Evolutionary conservation across 2,797 vertebrate genomes (phyloP).

Genomic region (Neomorphus geoffroyi): DNA sequence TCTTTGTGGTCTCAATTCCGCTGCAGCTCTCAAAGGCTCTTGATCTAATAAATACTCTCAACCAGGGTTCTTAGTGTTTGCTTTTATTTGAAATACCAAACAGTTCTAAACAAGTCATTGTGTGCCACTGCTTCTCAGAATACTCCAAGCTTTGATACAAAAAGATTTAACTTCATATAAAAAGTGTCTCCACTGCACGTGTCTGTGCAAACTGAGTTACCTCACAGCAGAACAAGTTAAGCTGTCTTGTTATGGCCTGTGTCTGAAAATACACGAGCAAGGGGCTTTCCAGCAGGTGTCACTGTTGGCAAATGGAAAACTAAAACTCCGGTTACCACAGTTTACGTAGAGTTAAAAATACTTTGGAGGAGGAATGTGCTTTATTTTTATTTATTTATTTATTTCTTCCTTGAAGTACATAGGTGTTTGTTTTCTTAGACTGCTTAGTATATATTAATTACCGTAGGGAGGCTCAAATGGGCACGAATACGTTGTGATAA

Average conservation of each 20-base stretch:
- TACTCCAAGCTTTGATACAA: background rate
- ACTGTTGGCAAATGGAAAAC: slow-evolving; percentile 81
- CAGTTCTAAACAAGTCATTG: background rate
- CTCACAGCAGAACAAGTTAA: background rate
- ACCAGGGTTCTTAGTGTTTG: background rate
- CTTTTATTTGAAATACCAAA: background rate
- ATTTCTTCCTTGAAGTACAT: background rate
- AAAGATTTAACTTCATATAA: background rate
- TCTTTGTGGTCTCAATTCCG: background rate
- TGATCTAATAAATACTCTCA: background rate
- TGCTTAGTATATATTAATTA: rapidly evolving
- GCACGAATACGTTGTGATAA: rapidly evolving
- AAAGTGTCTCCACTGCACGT: background rate
- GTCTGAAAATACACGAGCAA: background rate
- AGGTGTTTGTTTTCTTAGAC: background rate
- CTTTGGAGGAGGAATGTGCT: background rate
- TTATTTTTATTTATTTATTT: rapidly evolving
- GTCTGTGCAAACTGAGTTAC: background rate
- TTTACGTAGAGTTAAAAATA: background rate
- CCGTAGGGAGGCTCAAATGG: background rate
- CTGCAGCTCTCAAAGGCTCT: background rate
- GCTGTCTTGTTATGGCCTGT: background rate
- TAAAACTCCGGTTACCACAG: background rate
- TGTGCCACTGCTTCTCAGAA: rapidly evolving
- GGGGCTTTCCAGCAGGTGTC: slow-evolving; percentile 78